Conservation (phyloP, 2,888 invertebrate species). For the Zaprionus bogoriensis region DNA sequence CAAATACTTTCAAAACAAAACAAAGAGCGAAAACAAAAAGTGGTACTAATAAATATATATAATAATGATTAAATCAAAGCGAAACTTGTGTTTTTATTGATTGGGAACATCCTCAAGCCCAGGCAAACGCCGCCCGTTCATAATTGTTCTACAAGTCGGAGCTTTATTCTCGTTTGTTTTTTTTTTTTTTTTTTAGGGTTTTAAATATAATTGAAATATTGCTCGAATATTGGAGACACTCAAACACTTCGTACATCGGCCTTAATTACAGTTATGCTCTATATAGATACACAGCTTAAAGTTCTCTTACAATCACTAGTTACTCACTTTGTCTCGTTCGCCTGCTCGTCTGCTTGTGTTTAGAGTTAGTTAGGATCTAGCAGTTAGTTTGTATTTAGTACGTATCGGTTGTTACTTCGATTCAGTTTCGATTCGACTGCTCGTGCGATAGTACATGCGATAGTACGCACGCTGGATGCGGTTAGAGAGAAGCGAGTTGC, state of each 20-base stretch:
- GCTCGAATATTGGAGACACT: conserved; percentile 56
- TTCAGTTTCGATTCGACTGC: conserved; percentile 10
- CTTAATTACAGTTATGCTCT: conserved; percentile 43
- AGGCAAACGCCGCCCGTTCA: conserved; percentile 12
- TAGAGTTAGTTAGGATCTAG: conserved; percentile 55
- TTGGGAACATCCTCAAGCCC: neutral
- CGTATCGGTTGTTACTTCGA: conserved; percentile 41
- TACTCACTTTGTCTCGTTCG: conserved; percentile 67
- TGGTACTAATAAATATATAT: conserved; percentile 63
- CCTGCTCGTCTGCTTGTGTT: conserved; percentile 41
- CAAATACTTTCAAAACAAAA: conserved; percentile 51
- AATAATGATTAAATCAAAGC: conserved; percentile 55
- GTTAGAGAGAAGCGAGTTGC: conserved; percentile 54
- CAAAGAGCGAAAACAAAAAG: conserved; percentile 27
- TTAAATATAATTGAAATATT: conserved; percentile 70
- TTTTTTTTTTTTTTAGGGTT: conserved; percentile 18
- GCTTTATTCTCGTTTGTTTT: conserved; percentile 58
- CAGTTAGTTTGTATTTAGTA: conserved; percentile 57
- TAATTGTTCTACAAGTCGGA: conserved; percentile 70
- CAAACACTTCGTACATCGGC: no score
- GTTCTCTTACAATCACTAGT: conserved; percentile 50
- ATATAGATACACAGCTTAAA: conserved; percentile 23
- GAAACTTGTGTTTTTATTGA: neutral
- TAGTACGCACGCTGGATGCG: conserved; percentile 18
- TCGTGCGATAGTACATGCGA: conserved; percentile 4